Evolutionary conservation across 2,888 invertebrate genomes (phyloP), one percentile per base, ranked within the genome.

Genomic region (Endomychus coccineus): DNA sequence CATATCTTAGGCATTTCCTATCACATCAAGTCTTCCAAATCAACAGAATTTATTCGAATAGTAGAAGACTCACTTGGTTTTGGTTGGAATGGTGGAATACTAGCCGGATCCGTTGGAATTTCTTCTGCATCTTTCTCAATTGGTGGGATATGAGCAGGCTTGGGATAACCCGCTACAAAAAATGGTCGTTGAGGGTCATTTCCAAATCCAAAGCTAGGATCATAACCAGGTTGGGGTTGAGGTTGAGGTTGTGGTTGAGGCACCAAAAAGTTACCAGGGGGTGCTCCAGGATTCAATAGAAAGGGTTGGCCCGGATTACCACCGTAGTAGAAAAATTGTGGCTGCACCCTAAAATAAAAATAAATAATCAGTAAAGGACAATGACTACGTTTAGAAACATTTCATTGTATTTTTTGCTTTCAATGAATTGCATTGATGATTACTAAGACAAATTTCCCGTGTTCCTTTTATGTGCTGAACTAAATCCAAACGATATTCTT

Each of bases 111-210:
- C 3, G 59, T 61, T 2, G 65, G 65, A 27, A 64, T 56, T 41
- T 64, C 64, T 43, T 63, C 64, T 7, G 64, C 64, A 39, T 64
- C 63, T 40, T 62, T 64, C 36, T 65, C 64, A 16, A 64, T 59
- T 29, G 64, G 60, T 3, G 62, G 63, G 15, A 59, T 54, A 38
- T 58, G 57, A 1, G 62, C 57, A 11, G 59, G 59, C 45, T 54
- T 58, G 31, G 61, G 63, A 36, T 58, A 62, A n/a, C 59, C 59
- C 2, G 57, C 55, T 6, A 47, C 38, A 10, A 37, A 30, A 25
- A 49, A 50, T 9, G 54, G 53, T 28, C 55, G 44, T n/a, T n/a
- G n/a, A n/a, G n/a, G n/a, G n/a, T n/a, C n/a, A n/a, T n/a, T n/a
- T n/a, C n/a, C n/a, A 2, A 49, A 12, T 14, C 52, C 41, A 4